phyloP scores from a whole-genome alignment of 2,113 vertebrate genomes.

The Aspidoscelis tigris region DNA sequence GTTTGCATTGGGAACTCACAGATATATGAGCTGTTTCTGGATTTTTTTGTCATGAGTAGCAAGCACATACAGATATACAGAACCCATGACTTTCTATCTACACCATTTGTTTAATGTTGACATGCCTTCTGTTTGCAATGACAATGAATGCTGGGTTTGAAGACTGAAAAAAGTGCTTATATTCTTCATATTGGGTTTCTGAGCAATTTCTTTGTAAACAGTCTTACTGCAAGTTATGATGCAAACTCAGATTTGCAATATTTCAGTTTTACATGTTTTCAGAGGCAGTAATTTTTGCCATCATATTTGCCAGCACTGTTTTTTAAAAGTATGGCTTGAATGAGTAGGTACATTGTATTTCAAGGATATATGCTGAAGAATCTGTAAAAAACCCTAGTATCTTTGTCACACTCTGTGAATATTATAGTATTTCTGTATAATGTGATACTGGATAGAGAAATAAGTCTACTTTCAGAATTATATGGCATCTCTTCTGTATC shows the following conservation, averaged over 20 bases:
- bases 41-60: too few species aligned
- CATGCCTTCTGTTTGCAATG: not conserved
- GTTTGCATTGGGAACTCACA: too few species aligned
- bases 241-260: not conserved
- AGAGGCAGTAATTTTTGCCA: not conserved
- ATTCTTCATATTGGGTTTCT: not conserved
- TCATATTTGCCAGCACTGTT: too few species aligned
- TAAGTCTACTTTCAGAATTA: not conserved
- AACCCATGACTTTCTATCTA: conserved; percentile 1
- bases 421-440: not conserved
- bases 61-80: too few species aligned
- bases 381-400: not conserved
- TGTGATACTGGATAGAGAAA: conserved; percentile 3
- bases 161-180: not conserved
- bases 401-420: not conserved
- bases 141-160: not conserved
- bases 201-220: not conserved
- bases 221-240: not conserved
- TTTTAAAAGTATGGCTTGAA: not conserved
- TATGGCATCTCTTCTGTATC: conserved; percentile 5
- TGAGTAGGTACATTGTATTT: rapidly evolving
- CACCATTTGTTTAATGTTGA: not conserved
- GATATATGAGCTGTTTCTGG: too few species aligned
- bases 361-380: not conserved
- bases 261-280: not conserved